A percentile compares a stretch with the other conserved stretches of the same genome.
These are phyloP conservation scores for Lepus americanus DNA, from an alignment of 2,113 vertebrate genomes.

Conservation along the genomic window DNA sequence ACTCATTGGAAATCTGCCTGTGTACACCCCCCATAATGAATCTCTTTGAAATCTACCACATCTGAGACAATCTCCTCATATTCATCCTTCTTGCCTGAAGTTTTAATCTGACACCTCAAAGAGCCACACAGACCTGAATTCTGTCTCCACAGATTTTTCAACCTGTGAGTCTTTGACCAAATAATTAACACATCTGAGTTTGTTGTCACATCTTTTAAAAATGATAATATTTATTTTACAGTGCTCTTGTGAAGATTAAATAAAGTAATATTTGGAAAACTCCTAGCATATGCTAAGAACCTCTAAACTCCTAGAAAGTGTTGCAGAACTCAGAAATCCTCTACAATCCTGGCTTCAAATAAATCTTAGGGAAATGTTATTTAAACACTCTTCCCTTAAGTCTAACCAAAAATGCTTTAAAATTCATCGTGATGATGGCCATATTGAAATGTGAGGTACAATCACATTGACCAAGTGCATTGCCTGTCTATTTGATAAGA, in stretches of 20 bases:
- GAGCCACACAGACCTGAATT: neutral
- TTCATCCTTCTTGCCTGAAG: neutral
- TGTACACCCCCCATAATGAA: too few species aligned
- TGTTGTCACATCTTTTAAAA: conserved; percentile 2
- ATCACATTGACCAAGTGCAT: neutral
- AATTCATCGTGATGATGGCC: neutral
- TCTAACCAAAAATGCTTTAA: neutral
- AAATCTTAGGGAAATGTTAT: neutral
- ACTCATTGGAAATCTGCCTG: too few species aligned
- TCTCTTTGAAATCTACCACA: neutral
- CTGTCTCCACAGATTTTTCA: neutral
- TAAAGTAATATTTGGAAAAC: neutral
- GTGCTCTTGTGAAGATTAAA: neutral
- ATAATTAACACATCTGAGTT: neutral
- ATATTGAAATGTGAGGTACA: neutral
- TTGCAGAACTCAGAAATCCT: neutral
- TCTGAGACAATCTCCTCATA: neutral
- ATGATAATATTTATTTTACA: neutral
- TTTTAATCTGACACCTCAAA: neutral
- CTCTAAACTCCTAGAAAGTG: neutral
- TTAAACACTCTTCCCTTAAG: neutral
- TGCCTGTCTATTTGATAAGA: neutral
- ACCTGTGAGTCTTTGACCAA: neutral
- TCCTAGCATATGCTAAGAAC: neutral
- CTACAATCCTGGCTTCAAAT: neutral